These are phyloP conservation scores for Paracanthobrama guichenoti DNA, from an alignment of 2,113 vertebrate genomes.

Conservation along the genomic window DNA sequence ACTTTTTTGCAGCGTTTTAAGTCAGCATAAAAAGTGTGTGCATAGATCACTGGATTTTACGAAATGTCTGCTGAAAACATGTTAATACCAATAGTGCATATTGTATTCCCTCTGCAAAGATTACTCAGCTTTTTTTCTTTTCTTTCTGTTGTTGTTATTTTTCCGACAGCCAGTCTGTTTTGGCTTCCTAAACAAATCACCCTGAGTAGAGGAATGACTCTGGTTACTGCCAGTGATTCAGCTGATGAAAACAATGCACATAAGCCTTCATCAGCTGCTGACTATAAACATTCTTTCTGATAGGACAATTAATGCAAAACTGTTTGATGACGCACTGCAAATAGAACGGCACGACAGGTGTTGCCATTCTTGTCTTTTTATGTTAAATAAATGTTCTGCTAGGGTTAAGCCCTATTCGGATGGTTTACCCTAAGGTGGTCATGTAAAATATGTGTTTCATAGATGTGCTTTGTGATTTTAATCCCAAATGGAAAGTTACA, in stretches of 20 bases:
- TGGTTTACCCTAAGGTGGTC: neutral
- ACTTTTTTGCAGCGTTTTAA: neutral
- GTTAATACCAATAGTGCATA: neutral
- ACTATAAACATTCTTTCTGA: conserved; percentile 19
- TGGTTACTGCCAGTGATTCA: neutral
- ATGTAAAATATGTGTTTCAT: neutral
- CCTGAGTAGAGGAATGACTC: neutral
- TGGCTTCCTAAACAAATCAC: neutral
- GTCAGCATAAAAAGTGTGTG: neutral
- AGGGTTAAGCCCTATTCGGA: neutral
- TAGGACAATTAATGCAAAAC: neutral
- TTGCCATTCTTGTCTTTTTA: neutral
- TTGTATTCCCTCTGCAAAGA: conserved; percentile 6
- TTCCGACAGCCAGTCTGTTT: neutral
- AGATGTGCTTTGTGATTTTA: neutral
- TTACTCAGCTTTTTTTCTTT: neutral
- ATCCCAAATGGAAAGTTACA: neutral
- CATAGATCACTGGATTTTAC: neutral
- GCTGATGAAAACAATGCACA: conserved; percentile 1
- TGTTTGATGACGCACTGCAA: neutral
- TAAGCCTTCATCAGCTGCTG: conserved; percentile 39
- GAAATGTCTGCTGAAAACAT: neutral
- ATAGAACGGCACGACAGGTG: conserved; percentile 1
- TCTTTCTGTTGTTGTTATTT: neutral
- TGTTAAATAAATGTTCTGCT: neutral